These are phyloP conservation scores for Actinia equina DNA, from an alignment of 64 coral and sea anemone genomes.

Conservation along the genomic window DNA sequence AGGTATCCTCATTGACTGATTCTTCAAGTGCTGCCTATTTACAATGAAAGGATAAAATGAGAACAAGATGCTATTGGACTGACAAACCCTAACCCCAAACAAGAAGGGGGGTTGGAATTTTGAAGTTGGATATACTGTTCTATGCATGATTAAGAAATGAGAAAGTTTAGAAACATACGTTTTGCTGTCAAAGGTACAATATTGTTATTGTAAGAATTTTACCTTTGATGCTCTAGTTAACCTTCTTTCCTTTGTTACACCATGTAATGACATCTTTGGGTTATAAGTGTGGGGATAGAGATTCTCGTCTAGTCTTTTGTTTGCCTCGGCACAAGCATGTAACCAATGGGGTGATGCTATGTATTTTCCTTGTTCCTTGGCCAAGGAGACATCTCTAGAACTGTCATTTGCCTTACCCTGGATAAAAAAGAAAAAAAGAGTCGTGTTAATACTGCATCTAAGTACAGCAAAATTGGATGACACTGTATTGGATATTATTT, in stretches of 20 bases:
- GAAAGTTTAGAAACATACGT: too few species aligned
- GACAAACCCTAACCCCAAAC: too few species aligned
- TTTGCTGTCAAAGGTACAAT: too few species aligned
- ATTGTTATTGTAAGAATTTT: not conserved
- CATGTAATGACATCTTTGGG: slow-evolving; percentile 79
- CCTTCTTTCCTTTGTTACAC: slow-evolving; percentile 67
- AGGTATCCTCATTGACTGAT: not conserved
- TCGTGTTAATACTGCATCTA: not conserved
- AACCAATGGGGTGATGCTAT: slow-evolving; percentile 93
- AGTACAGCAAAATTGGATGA: too few species aligned
- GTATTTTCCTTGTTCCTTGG: slow-evolving; percentile 61
- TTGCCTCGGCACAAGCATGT: slow-evolving; percentile 51
- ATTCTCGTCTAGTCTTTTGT: slow-evolving; percentile 68
- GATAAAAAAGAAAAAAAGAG: not conserved
- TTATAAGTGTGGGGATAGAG: slow-evolving; percentile 91
- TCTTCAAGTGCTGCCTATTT: not conserved
- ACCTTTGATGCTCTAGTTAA: slow-evolving; percentile 72
- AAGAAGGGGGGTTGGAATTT: too few species aligned
- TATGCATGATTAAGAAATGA: too few species aligned
- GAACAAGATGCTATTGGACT: too few species aligned
- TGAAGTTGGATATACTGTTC: too few species aligned
- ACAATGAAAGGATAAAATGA: not conserved
- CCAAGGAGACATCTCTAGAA: slow-evolving; percentile 63
- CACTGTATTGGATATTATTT: too few species aligned
- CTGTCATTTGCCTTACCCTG: slow-evolving; percentile 81